Evolutionary conservation across 2,888 invertebrate genomes (phyloP), one percentile per base, ranked within the genome.

Genomic region (Melanargia galathea): DNA sequence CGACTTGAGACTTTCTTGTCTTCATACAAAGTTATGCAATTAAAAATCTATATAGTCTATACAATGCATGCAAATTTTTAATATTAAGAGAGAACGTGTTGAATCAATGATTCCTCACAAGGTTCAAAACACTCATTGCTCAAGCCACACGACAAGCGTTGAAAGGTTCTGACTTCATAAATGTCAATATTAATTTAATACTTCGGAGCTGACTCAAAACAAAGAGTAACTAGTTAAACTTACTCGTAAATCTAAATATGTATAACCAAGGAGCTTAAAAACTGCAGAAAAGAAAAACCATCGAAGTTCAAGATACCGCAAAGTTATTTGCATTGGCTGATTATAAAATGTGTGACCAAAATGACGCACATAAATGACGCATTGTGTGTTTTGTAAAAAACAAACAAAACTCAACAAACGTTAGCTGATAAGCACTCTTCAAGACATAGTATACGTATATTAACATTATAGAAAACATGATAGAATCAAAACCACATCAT

Each of bases 1-100:
- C 67, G 52, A 62, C 58, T 65, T 62, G 60, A 63, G 49, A 49
- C 54, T 60, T 56, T 66, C 57, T 68, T 54, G 63, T 63, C 55
- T 65, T 56, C 62, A 59, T 49, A 59, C 58, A 61, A 61, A 63
- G 40, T 57, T 58, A 22, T 35, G 49, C 45, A 45, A 10, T 8
- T 45, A 45, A 30, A 63, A 26, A 5, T n/a, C n/a, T n/a, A n/a
- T n/a, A n/a, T n/a, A n/a, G n/a, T n/a, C n/a, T n/a, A n/a, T n/a
- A 58, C 60, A 62, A 57, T 60, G 45, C 26, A 59, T 52, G n/a
- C n/a, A n/a, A 61, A 63, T 61, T 65, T 60, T 45, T 24, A 58
- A 58, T 48, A 54, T 48, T 24, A 40, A 20, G 6, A 60, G 30
- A 46, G 52, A 58, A 54, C 60, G 58, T 57, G 43, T 43, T 55